These are phyloP conservation scores for Uropsilus gracilis DNA, from an alignment of 2,113 vertebrate species.

Conservation along the genomic window DNA sequence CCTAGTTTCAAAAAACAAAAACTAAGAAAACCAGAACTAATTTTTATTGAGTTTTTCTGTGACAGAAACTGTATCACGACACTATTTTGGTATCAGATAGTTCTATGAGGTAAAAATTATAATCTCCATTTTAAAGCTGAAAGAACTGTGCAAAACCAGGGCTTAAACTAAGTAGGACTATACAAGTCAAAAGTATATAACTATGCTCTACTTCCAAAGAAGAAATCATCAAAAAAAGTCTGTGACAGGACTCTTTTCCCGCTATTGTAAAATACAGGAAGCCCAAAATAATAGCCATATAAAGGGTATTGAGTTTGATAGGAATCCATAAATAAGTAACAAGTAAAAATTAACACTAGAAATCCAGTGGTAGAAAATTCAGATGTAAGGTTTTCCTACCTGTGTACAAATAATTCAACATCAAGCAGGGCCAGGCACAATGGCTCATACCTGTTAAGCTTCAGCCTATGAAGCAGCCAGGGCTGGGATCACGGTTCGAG, in stretches of 20 bases:
- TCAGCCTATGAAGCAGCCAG: too few species aligned
- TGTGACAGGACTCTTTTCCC: not conserved
- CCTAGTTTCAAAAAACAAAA: too few species aligned
- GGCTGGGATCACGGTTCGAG: too few species aligned
- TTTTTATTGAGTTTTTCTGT: not conserved
- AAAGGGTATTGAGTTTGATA: not conserved
- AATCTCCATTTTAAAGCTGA: not conserved
- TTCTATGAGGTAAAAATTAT: conserved; percentile 28
- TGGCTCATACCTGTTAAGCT: too few species aligned
- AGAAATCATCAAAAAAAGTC: not conserved
- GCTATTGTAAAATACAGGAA: not conserved
- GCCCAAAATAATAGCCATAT: not conserved
- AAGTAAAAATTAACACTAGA: not conserved
- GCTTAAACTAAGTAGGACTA: not conserved
- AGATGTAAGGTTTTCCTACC: not conserved
- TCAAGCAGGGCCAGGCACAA: too few species aligned
- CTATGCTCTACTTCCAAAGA: not conserved
- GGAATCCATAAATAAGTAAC: not conserved
- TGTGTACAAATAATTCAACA: not conserved
- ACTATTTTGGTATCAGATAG: conserved; percentile 36
- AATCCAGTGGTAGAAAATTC: not conserved
- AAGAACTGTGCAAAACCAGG: conserved; percentile 7
- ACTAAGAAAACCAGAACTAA: not conserved
- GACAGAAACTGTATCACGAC: not conserved
- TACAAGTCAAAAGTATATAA: conserved; percentile 29